phyloP scores from a whole-genome alignment of 2,888 invertebrate species.

The Habrosyne pyritoides region DNA sequence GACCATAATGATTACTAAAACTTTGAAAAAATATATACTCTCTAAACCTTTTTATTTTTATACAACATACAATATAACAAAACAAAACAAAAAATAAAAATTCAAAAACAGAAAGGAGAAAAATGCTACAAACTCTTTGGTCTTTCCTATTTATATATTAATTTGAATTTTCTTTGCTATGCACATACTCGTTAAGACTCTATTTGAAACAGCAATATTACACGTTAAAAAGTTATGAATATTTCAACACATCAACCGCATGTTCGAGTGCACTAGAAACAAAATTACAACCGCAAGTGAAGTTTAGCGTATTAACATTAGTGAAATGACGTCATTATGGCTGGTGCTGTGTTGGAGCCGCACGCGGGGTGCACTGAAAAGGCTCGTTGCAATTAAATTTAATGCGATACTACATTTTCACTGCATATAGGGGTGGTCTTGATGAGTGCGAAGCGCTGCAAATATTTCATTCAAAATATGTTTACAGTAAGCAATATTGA shows the following conservation, averaged over 20 bases:
- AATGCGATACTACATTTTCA: constrained; percentile 55
- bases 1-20: no score
- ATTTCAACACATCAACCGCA: constrained; percentile 11
- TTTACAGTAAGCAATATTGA: not conserved
- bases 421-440: constrained; percentile 36
- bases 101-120: no score
- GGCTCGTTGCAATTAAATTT: constrained; percentile 54
- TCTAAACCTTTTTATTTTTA: no score
- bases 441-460: constrained; percentile 17
- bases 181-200: not conserved
- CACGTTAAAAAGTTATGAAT: constrained; percentile 10
- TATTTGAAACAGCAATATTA: not conserved
- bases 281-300: constrained; percentile 26
- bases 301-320: constrained; percentile 46
- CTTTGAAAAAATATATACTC: no score
- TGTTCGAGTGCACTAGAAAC: constrained; percentile 14
- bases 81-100: no score
- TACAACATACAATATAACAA: no score
- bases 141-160: no score
- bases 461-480: constrained; percentile 17
- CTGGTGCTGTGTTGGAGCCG: constrained; percentile 24
- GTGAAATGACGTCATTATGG: constrained; percentile 57
- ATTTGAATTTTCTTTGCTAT: not conserved
- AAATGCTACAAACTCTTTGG: no score
- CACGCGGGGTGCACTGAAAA: constrained; percentile 45